These are phyloP conservation scores for Hemibagrus wyckioides DNA, from an alignment of 2,113 vertebrate species.

Conservation along the genomic window DNA sequence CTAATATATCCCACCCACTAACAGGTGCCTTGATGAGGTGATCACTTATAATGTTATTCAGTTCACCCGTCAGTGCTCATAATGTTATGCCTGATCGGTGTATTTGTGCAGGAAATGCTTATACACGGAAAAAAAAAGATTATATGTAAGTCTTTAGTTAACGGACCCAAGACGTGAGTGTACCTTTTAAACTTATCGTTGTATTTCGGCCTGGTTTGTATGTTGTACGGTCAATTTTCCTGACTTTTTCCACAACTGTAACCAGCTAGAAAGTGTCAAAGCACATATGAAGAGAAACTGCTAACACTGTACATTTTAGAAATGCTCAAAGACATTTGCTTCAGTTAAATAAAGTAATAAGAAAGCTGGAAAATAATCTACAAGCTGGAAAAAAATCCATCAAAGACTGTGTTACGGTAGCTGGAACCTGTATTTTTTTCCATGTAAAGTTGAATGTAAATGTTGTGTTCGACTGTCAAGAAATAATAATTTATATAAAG, in stretches of 20 bases:
- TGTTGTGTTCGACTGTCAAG: not conserved
- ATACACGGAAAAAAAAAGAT: not conserved
- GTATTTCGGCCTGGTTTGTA: not conserved
- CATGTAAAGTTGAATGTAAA: not conserved
- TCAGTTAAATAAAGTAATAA: not conserved
- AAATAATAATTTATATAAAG: not conserved
- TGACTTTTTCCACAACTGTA: too few relatives aligned
- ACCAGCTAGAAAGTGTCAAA: not conserved
- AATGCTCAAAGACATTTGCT: not conserved
- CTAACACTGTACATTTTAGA: not conserved
- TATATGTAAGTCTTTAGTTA: not conserved
- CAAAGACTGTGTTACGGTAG: not conserved
- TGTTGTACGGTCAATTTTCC: not conserved
- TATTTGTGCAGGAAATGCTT: not conserved
- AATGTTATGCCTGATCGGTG: too few relatives aligned
- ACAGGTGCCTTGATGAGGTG: too few relatives aligned
- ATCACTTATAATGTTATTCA: too few relatives aligned
- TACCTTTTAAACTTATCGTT: not conserved
- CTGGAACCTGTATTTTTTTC: not conserved
- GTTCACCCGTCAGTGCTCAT: too few relatives aligned
- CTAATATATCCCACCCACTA: too few relatives aligned
- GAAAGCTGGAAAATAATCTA: not conserved
- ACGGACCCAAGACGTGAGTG: not conserved
- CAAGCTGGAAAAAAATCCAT: not conserved
- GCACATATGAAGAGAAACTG: not conserved